These are phyloP conservation scores for Neosalanx taihuensis DNA, from an alignment of 2,797 vertebrate species.

Conservation along the genomic window DNA sequence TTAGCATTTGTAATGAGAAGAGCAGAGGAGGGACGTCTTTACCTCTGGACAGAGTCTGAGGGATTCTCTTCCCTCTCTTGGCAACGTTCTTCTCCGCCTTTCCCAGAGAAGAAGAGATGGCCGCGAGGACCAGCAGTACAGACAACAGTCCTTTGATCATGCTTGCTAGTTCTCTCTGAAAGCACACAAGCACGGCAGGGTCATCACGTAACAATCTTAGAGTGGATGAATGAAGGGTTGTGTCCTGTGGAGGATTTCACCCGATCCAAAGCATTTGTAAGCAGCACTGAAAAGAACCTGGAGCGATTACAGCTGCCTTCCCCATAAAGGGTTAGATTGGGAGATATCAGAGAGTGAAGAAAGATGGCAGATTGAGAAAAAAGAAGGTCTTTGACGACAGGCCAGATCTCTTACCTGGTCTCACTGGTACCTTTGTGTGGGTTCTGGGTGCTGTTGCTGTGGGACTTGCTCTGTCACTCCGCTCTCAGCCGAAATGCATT, in stretches of 20 bases:
- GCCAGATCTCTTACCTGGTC: conserved; percentile 62
- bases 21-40: background rate
- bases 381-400: conserved; percentile 2
- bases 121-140: conserved; percentile 74
- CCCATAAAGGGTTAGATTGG: background rate
- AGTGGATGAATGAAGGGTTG: background rate
- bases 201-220: background rate
- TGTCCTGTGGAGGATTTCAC: background rate
- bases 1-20: background rate
- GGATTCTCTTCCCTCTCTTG: conserved; percentile 77
- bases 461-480: conserved; percentile 43
- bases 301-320: background rate
- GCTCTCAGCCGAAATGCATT: conserved; percentile 57
- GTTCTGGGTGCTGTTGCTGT: conserved; percentile 31
- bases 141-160: conserved; percentile 80
- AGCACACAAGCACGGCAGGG: conserved; percentile 5
- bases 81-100: conserved; percentile 71
- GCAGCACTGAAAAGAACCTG: background rate
- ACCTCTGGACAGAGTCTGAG: conserved; percentile 96
- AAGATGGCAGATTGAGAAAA: background rate
- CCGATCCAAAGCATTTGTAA: background rate
- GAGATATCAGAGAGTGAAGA: background rate
- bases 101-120: conserved; percentile 72
- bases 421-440: conserved; percentile 31
- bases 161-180: conserved; percentile 38